Base-by-base conservation (phyloP, 2,113 vertebrate species). In the Meleagris gallopavo region DNA sequence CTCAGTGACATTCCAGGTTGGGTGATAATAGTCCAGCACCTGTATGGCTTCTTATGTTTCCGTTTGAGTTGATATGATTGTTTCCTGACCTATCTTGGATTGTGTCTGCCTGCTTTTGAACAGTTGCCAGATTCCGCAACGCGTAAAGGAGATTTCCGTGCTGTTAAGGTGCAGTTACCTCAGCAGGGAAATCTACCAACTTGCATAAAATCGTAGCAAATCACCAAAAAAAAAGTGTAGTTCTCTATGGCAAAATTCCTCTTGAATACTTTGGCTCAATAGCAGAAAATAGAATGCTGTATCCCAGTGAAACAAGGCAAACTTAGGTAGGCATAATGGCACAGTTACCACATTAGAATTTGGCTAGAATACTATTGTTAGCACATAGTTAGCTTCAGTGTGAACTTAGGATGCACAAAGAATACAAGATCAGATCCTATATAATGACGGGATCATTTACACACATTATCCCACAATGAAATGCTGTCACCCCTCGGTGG, bases 391-490 rank as follows among this genome's bases (percentile, higher is more conserved):
- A 48, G 77, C 65, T 92, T 87, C 78, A 83, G 67, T 77, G 75
- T 86, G 95, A 88, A 89, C 24, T 88, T 36, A n/a, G 93, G 90
- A 94, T 95, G 93, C 94, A 86, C 72, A 67, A 86, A 86, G 94
- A 93, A 86, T 94, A 65, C 83, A 57, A 81, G 88, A 95, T 93
- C 93, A 94, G 87, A 34, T 75, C 87, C 82, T 60, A 72, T 80
- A 43, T 96, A 96, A 92, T 93, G 94, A 93, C 84, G 57, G 95
- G 94, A 91, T 97, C 85, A 83, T 91, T 96, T 97, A 93, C 91
- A 94, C 91, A 81, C 79, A 86, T 95, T 95, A 92, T 92, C 71
- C 78, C 84, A 86, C 83, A 88, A 78, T 86, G 89, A 96, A 93
- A 88, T 75, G 72, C 94, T 96, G 94, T 95, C 91, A 94, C 75